Evolutionary conservation across 2,888 invertebrate species (phyloP).

Genomic region (Meiosimyza platycephala): DNA sequence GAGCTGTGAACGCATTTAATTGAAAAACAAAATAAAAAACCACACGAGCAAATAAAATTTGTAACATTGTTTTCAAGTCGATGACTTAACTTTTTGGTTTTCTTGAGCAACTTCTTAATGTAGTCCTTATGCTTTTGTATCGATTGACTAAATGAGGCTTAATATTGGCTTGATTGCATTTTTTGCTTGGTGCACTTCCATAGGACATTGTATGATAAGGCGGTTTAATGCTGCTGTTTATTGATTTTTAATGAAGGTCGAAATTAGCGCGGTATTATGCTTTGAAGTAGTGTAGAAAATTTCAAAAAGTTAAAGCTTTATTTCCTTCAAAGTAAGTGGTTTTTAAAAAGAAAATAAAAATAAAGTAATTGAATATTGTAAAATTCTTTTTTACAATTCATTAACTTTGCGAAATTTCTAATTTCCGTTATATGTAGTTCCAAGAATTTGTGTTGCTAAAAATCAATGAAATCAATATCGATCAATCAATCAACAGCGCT

Average conservation of each 20-base stretch:
- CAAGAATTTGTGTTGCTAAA: slow-evolving; percentile 1
- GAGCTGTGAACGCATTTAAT: slow-evolving; percentile 37
- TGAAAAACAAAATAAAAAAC: slow-evolving; percentile 27
- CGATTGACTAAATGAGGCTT: not conserved
- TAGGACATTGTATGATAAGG: not conserved
- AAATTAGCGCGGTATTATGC: slow-evolving; percentile 50
- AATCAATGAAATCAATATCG: slow-evolving; percentile 22
- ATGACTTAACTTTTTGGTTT: slow-evolving; percentile 14
- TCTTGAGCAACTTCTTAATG: not conserved
- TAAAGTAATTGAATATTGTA: not conserved
- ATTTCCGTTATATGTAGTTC: slow-evolving; percentile 2
- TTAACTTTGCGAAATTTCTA: slow-evolving; percentile 7
- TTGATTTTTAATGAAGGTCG: slow-evolving; percentile 63
- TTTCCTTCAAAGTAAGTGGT: too few species aligned
- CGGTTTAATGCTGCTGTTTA: slow-evolving; percentile 52
- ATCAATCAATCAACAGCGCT: slow-evolving; percentile 18
- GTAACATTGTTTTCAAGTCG: slow-evolving; percentile 45
- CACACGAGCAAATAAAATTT: slow-evolving; percentile 43
- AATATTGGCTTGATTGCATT: not conserved
- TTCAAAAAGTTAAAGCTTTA: too few species aligned
- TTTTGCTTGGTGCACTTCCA: not conserved
- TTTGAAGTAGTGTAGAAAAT: slow-evolving; percentile 34
- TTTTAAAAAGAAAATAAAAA: too few species aligned
- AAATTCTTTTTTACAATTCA: not conserved
- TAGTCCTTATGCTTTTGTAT: not conserved